A percentile compares a stretch with the other conserved stretches of the same genome.
These are phyloP conservation scores for Leucosticte australis DNA, from an alignment of 2,113 vertebrate species.

Conservation along the genomic window DNA sequence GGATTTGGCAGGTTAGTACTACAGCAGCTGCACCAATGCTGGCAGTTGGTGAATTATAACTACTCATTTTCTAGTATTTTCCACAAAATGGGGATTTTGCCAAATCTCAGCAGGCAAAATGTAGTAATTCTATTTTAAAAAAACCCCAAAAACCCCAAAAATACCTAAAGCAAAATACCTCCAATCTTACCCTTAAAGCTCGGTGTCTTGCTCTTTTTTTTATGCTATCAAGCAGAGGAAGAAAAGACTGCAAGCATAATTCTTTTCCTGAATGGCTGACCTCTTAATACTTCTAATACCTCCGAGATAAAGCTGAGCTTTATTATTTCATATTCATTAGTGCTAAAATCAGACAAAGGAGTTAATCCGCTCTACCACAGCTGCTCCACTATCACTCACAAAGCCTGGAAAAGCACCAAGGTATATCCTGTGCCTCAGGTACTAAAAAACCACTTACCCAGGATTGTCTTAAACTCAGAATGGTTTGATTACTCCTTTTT, in stretches of 20 bases:
- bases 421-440: neutral
- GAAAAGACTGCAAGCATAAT: neutral
- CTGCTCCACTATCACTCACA: neutral
- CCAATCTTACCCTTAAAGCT: neutral
- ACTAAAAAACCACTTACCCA: neutral
- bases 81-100: neutral
- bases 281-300: neutral
- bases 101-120: neutral
- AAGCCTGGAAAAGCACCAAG: neutral
- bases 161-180: neutral
- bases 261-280: neutral
- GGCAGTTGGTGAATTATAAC: neutral
- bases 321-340: slow-evolving; percentile 11
- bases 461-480: neutral
- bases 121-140: neutral
- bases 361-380: neutral
- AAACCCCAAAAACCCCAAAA: too few relatives aligned
- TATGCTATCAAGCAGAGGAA: neutral
- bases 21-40: neutral
- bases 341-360: neutral
- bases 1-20: neutral
- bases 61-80: neutral
- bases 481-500: neutral
- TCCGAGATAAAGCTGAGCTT: neutral
- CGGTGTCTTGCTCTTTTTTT: neutral